phyloP scores from a whole-genome alignment of 1,140 invertebrate species.

The Colletes latitarsis region DNA sequence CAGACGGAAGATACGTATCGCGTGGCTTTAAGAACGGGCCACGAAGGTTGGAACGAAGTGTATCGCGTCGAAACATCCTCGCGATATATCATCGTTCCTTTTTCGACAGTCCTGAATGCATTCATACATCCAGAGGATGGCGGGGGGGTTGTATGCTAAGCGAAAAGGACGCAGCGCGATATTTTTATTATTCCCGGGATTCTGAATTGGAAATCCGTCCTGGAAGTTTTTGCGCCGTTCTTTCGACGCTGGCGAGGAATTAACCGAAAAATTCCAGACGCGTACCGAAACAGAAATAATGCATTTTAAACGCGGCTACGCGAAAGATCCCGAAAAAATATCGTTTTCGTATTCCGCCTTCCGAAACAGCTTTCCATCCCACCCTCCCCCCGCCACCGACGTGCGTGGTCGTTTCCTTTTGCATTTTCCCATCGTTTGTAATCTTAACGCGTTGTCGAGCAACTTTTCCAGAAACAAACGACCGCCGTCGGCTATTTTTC shows the following conservation, averaged over 20 bases:
- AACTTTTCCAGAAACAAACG: too few species aligned
- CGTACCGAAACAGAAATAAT: background rate
- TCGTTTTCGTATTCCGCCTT: too few species aligned
- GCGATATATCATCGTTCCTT: conserved; percentile 33
- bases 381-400: too few species aligned
- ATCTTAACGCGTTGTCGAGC: too few species aligned
- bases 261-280: background rate
- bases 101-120: conserved; percentile 18
- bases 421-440: too few species aligned
- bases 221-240: background rate
- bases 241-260: background rate
- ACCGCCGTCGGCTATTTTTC: too few species aligned
- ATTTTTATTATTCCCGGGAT: background rate
- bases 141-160: background rate
- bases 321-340: too few species aligned
- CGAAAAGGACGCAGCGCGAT: background rate
- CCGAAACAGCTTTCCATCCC: too few species aligned
- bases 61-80: background rate
- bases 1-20: background rate
- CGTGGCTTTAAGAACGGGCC: too few species aligned
- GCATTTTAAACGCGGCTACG: too few species aligned
- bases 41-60: background rate
- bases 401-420: too few species aligned
- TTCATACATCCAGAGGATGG: background rate
- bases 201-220: conserved; percentile 14